Base-by-base conservation (phyloP, 1,140 invertebrate genomes). In the Batillaria attramentaria region DNA sequence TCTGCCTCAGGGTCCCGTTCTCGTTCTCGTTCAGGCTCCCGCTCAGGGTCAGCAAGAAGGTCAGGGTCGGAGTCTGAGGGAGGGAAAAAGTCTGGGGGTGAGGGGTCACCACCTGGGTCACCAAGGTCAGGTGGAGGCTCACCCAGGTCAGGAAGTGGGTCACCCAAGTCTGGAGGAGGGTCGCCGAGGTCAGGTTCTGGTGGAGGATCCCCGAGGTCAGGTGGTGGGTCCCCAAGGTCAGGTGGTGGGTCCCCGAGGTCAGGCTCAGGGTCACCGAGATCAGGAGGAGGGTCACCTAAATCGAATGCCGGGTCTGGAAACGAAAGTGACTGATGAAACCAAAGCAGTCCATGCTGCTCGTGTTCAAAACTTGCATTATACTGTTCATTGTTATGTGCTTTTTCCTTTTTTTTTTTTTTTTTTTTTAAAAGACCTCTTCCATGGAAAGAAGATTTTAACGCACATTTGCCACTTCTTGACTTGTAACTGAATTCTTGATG, bases 1-100 rank as follows among this genome's bases (percentile, higher is more conserved):
- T 83, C 82, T 24, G 81, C 33, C 70, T 90, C 89, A 3, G 82
- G 88, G 4, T 77, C 24, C 83, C 50, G 84, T n/a, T 88, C 88
- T 18, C 82, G 83, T 42, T 90, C 87, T 24, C 62, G 82, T 39
- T 84, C 81, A 24, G 57, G 82, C 62, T 92, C 91, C 24, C 73
- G 86, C 13, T 85, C 86, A 4, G 83, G 85, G 57, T 85, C 79
- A 84, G 43, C 79, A 77, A 72, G 46, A 66, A 73, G 66, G 80
- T 87, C 79, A 74, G 79, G 79, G 81, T 80, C 82, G 24, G 75
- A 79, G 42, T 82, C 80, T 42, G 73, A 70, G 18, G 54, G 65
- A 41, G 74, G 69, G 54, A 57, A 74, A 41, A 76, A 72, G 20
- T 77, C 57, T 37, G 54, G 70, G 37, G 75, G 54, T 72, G 62